Conservation (phyloP, 2,797 vertebrate genomes). For the Sphaeramia orbicularis region DNA sequence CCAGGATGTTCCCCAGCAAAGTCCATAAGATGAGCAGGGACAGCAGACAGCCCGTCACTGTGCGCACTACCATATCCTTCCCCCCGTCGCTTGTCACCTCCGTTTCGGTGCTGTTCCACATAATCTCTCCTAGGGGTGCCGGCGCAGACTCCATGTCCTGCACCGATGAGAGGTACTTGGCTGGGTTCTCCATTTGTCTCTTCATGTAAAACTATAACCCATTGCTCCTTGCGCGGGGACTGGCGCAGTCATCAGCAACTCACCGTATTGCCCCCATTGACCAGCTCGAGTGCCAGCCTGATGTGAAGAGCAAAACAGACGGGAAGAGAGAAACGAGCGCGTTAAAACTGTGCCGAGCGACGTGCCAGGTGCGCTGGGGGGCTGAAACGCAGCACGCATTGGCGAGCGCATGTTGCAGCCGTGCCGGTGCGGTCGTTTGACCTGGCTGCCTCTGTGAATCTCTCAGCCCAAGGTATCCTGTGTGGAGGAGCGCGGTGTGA, state of each 20-base stretch:
- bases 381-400: constrained; percentile 53
- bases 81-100: constrained; percentile 64
- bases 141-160: constrained; percentile 70
- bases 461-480: constrained; percentile 55
- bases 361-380: constrained; percentile 52
- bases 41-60: constrained; percentile 90
- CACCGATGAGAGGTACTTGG: constrained; percentile 79
- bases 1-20: constrained; percentile 92
- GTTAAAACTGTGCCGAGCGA: constrained; percentile 50
- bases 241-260: constrained; percentile 58
- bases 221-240: constrained; percentile 52
- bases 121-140: constrained; percentile 72
- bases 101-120: constrained; percentile 83
- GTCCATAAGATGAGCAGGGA: constrained; percentile 93
- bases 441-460: constrained; percentile 57
- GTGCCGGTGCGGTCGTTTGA: constrained; percentile 58
- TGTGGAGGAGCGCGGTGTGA: constrained; percentile 39
- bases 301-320: constrained; percentile 48
- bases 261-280: constrained; percentile 52
- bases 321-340: constrained; percentile 29
- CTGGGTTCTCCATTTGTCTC: constrained; percentile 80
- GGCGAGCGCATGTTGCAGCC: constrained; percentile 71
- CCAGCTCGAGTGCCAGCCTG: constrained; percentile 29
- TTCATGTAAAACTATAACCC: constrained; percentile 73
- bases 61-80: constrained; percentile 76